A percentile compares a stretch with the other conserved stretches of the same genome.
These are phyloP conservation scores for Drosophila putrida DNA, from an alignment of 2,888 invertebrate species.

Conservation along the genomic window DNA sequence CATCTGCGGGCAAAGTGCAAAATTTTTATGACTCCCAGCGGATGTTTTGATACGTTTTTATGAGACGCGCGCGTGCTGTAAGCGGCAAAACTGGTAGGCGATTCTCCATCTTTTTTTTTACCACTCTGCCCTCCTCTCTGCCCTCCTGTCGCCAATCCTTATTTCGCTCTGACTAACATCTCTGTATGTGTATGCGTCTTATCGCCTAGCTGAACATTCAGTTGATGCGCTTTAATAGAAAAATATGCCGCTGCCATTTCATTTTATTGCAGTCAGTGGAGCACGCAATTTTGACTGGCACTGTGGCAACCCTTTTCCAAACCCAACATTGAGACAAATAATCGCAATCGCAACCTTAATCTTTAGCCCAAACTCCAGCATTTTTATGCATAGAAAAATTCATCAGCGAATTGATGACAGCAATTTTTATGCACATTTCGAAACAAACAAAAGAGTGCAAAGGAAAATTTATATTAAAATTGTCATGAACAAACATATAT, in stretches of 20 bases:
- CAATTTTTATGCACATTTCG: slow-evolving; percentile 21
- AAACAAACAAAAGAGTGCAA: neutral
- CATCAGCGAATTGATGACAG: slow-evolving; percentile 35
- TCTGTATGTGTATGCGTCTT: slow-evolving; percentile 27
- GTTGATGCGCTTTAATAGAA: slow-evolving; percentile 72
- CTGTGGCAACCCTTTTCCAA: slow-evolving; percentile 28
- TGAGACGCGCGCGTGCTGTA: slow-evolving; percentile 81
- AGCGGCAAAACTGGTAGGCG: slow-evolving; percentile 67
- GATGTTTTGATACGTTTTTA: slow-evolving; percentile 82
- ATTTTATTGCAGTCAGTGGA: slow-evolving; percentile 61
- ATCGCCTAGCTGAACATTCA: slow-evolving; percentile 53
- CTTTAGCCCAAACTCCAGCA: neutral
- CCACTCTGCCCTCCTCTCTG: neutral
- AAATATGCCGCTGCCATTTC: slow-evolving; percentile 61
- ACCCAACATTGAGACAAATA: slow-evolving; percentile 7
- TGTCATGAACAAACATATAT: neutral
- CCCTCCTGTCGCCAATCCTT: neutral
- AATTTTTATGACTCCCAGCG: slow-evolving; percentile 81
- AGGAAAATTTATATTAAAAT: neutral
- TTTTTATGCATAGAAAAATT: slow-evolving; percentile 32
- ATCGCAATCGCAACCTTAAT: slow-evolving; percentile 1
- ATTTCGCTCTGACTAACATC: neutral
- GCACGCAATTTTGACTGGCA: slow-evolving; percentile 23
- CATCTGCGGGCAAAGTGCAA: slow-evolving; percentile 73
- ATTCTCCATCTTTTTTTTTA: slow-evolving; percentile 22